Conservation (phyloP, 1,140 invertebrate genomes). For the Daktulosphaira vitifoliae region DNA sequence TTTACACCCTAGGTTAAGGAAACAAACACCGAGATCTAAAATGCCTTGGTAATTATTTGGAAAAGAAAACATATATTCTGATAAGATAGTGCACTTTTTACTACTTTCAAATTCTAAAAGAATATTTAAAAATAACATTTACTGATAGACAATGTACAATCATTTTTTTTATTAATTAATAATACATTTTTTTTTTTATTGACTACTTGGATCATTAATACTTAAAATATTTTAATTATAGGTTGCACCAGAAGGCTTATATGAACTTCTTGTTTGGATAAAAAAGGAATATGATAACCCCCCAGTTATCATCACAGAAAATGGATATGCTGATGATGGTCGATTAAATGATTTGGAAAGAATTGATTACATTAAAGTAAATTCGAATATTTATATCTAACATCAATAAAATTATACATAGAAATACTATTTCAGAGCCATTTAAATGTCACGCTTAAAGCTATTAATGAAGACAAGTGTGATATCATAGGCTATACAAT, state of each 20-base stretch:
- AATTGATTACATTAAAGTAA: slow-evolving; percentile 49
- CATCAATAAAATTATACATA: neutral
- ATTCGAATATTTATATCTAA: no score
- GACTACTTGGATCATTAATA: no score
- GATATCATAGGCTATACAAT: slow-evolving; percentile 59
- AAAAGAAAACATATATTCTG: no score
- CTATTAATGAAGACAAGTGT: slow-evolving; percentile 55
- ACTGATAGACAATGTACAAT: no score
- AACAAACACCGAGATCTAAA: no score
- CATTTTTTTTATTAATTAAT: no score
- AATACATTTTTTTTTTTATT: no score
- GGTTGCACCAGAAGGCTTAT: slow-evolving; percentile 44
- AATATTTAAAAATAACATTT: no score
- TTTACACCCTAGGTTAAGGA: no score
- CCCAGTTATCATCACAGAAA: slow-evolving; percentile 46
- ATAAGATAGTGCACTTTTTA: no score
- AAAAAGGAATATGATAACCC: slow-evolving; percentile 45
- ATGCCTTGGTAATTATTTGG: no score
- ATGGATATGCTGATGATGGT: slow-evolving; percentile 46
- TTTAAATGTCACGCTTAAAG: slow-evolving; percentile 56
- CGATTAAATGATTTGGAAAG: slow-evolving; percentile 48
- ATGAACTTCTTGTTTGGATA: slow-evolving; percentile 48
- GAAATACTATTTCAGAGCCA: slow-evolving; percentile 46
- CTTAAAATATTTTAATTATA: neutral
- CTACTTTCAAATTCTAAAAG: no score